Conservation (phyloP, 2,113 vertebrate genomes). For the Tympanuchus pallidicinctus region DNA sequence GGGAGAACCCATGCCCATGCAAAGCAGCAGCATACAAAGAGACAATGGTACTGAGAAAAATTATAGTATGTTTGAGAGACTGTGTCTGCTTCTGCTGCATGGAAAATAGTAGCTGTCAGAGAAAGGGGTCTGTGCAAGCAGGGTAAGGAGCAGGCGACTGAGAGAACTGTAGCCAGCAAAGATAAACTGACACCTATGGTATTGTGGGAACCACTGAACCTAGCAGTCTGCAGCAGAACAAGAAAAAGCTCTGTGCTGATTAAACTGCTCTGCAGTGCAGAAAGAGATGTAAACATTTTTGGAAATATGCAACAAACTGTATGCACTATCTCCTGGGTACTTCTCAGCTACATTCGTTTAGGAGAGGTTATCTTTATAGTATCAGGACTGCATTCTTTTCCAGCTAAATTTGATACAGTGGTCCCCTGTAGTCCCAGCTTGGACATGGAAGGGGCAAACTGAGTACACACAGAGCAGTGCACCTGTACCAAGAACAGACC, state of each 20-base stretch:
- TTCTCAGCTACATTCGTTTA: background rate
- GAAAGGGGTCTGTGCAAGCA: background rate
- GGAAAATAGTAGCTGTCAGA: constrained; percentile 33
- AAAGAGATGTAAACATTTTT: background rate
- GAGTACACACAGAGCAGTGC: background rate
- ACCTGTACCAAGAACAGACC: background rate
- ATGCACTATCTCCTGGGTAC: background rate
- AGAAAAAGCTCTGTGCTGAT: background rate
- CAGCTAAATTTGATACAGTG: too few relatives aligned
- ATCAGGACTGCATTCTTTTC: background rate
- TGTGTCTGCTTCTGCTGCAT: background rate
- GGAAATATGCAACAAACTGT: background rate
- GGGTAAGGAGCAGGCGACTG: background rate
- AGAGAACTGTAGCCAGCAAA: background rate
- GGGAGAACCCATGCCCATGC: constrained; percentile 21
- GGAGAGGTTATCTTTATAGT: fast-evolving
- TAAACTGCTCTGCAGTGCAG: background rate
- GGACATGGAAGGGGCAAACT: fast-evolving
- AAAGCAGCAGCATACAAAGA: constrained; percentile 15
- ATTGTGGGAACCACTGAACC: background rate
- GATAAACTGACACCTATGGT: background rate
- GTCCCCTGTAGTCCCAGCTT: background rate
- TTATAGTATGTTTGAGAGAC: background rate
- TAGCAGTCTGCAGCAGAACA: fast-evolving
- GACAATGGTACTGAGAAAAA: background rate